Conservation (phyloP, 2,888 invertebrate species). For the Colletes collaris region DNA sequence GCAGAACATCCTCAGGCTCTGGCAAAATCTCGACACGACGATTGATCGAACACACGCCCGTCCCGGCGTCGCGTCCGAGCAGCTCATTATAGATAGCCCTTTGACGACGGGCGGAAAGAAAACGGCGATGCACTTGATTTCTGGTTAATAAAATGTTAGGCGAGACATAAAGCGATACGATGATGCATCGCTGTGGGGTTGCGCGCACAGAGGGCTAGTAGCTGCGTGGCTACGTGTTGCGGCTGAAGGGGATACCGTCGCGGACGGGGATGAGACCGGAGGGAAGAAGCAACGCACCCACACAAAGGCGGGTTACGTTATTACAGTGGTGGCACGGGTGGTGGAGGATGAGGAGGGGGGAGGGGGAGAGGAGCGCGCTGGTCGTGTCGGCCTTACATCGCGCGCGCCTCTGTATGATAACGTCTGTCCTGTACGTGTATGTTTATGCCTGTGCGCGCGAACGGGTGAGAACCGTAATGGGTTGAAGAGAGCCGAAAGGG, state of each 20-base stretch:
- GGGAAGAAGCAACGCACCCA: constrained; percentile 38
- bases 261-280: neutral
- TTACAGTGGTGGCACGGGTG: constrained; percentile 23
- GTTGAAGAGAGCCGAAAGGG: constrained; percentile 74
- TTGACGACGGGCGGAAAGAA: neutral
- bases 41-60: constrained; percentile 18
- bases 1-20: neutral
- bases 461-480: constrained; percentile 69
- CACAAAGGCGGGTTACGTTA: constrained; percentile 39
- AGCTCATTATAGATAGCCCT: too few species aligned
- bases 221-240: constrained; percentile 65
- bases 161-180: constrained; percentile 76
- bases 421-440: constrained; percentile 33
- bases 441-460: constrained; percentile 44
- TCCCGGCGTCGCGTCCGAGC: too few species aligned
- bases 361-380: constrained; percentile 25
- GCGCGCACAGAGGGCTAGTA: constrained; percentile 35
- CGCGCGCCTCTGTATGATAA: constrained; percentile 35
- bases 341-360: too few species aligned
- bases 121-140: too few species aligned
- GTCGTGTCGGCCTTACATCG: constrained; percentile 47
- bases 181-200: constrained; percentile 70
- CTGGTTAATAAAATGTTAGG: constrained; percentile 77
- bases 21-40: constrained; percentile 13
- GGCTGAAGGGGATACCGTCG: constrained; percentile 15